phyloP scores from a whole-genome alignment of 2,888 invertebrate genomes.

The Chrysopilus asiliformis region DNA sequence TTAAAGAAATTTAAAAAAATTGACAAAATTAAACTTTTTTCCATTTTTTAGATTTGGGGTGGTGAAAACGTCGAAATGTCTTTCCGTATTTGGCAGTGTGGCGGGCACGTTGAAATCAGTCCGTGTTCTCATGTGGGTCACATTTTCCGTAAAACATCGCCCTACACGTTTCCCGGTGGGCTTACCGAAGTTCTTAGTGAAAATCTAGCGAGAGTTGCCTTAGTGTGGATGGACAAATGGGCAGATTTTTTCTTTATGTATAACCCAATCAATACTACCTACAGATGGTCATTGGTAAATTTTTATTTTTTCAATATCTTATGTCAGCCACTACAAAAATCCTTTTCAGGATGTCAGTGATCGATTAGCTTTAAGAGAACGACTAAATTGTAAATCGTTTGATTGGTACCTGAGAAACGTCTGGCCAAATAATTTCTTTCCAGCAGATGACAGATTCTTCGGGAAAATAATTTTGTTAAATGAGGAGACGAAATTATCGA shows the following conservation, averaged over 20 bases:
- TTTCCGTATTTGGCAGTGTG: constrained; percentile 93
- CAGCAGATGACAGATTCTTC: constrained; percentile 73
- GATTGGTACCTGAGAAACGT: constrained; percentile 88
- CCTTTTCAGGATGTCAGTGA: constrained; percentile 44
- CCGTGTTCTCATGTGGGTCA: constrained; percentile 92
- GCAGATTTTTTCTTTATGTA: constrained; percentile 82
- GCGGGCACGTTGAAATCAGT: constrained; percentile 77
- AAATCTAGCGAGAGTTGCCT: constrained; percentile 84
- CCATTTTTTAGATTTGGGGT: constrained; percentile 64
- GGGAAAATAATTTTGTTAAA: constrained; percentile 55
- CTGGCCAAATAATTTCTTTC: constrained; percentile 95
- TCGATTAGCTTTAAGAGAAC: constrained; percentile 53
- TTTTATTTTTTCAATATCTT: background rate
- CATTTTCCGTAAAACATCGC: constrained; percentile 82
- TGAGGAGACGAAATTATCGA: constrained; percentile 24
- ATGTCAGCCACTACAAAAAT: constrained; percentile 33
- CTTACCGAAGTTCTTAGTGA: constrained; percentile 58
- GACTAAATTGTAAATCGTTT: constrained; percentile 72
- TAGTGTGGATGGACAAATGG: constrained; percentile 99
- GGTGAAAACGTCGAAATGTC: constrained; percentile 97
- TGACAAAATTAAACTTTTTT: no score
- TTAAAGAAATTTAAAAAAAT: background rate
- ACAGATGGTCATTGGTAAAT: background rate
- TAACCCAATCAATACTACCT: constrained; percentile 45
- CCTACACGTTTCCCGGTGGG: constrained; percentile 91